Evolutionary conservation across 2,888 invertebrate genomes (phyloP).

Genomic region (Andrena haemorrhoa): DNA sequence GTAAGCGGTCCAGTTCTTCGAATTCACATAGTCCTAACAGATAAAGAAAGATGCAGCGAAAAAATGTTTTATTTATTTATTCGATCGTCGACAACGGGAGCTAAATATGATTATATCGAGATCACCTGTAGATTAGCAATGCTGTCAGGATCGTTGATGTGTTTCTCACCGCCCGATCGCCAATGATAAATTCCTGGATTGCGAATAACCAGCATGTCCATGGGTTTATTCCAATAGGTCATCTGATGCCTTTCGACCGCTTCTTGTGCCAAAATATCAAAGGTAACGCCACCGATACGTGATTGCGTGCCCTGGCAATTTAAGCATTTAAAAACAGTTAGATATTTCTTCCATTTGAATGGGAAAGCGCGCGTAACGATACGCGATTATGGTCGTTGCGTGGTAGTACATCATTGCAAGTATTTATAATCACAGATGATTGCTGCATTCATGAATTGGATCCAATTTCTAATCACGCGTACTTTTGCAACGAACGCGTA

Average conservation of each 20-base stretch:
- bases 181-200: conserved; percentile 98
- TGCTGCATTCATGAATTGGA: conserved; percentile 77
- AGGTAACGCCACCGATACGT: conserved; percentile 94
- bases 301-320: conserved; percentile 87
- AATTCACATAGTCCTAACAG: conserved; percentile 93
- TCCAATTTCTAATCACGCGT: conserved; percentile 78
- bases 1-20: conserved; percentile 93
- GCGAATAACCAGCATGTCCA: conserved; percentile 91
- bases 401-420: conserved; percentile 66
- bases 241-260: conserved; percentile 92
- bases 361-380: background rate
- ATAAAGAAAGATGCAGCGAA: too few species aligned
- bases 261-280: conserved; percentile 95
- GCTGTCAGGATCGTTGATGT: conserved; percentile 96
- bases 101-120: background rate
- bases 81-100: too few species aligned
- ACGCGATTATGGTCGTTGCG: background rate
- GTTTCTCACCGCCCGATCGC: conserved; percentile 98
- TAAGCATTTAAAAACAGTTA: background rate
- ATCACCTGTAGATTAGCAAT: conserved; percentile 90
- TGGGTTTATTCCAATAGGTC: conserved; percentile 89
- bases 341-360: background rate
- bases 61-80: too few species aligned
- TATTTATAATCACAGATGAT: conserved; percentile 72
- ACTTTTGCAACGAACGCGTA: background rate